Evolutionary conservation across 1,140 invertebrate species (phyloP).

Genomic region (Drosophila sturtevanti): DNA sequence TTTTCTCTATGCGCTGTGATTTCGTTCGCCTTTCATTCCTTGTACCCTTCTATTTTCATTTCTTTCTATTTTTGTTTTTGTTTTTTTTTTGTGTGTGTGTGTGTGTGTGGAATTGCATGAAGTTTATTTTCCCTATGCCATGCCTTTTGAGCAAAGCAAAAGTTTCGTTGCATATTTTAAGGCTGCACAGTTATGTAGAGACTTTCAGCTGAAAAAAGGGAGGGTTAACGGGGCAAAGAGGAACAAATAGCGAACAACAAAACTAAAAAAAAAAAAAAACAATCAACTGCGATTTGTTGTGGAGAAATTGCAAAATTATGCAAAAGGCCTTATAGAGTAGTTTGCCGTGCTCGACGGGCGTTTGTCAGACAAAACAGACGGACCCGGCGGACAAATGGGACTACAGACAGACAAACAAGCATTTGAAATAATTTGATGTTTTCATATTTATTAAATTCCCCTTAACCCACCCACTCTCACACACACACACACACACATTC

Average conservation of each 20-base stretch:
- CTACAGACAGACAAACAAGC: slow-evolving; percentile 53
- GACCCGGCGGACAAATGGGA: too few species aligned
- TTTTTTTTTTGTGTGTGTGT: slow-evolving; percentile 48
- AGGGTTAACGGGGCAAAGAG: slow-evolving; percentile 4
- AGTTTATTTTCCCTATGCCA: slow-evolving; percentile 76
- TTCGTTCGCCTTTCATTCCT: slow-evolving; percentile 12
- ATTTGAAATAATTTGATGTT: slow-evolving; percentile 81
- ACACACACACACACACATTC: background rate
- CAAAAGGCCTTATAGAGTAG: slow-evolving; percentile 55
- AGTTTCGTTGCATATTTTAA: slow-evolving; percentile 81
- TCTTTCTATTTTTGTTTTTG: slow-evolving; percentile 7
- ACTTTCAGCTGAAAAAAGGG: slow-evolving; percentile 14
- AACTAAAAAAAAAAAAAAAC: slow-evolving; percentile 43
- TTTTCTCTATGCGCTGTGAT: slow-evolving; percentile 17
- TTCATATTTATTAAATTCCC: slow-evolving; percentile 80
- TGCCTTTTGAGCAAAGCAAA: slow-evolving; percentile 53
- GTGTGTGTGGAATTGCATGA: slow-evolving; percentile 68
- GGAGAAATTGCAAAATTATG: slow-evolving; percentile 79
- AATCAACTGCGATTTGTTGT: slow-evolving; percentile 81
- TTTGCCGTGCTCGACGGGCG: slow-evolving; percentile 66
- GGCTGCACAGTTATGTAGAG: slow-evolving; percentile 69
- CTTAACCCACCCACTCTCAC: background rate
- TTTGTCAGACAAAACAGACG: slow-evolving; percentile 53
- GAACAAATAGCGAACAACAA: slow-evolving; percentile 9
- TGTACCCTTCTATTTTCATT: slow-evolving; percentile 21